Evolutionary conservation across 2,113 vertebrate species (phyloP).

Genomic region (Heptranchias perlo): DNA sequence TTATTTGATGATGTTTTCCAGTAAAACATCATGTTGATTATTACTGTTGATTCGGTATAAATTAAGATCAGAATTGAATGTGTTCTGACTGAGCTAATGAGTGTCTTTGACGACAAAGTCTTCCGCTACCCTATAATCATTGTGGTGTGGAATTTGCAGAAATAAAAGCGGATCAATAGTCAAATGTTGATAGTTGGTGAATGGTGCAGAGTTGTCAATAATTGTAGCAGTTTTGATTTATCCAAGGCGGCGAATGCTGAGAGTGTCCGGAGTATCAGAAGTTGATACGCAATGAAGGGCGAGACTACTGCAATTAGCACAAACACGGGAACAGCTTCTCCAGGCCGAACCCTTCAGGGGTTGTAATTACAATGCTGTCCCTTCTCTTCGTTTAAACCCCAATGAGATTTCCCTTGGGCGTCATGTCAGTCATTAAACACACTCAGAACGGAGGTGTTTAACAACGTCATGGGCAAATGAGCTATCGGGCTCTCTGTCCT

Average conservation of each 20-base stretch:
- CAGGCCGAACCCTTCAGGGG: neutral
- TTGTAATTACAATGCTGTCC: neutral
- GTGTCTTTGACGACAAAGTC: conserved; percentile 47
- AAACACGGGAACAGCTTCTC: neutral
- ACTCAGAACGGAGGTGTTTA: neutral
- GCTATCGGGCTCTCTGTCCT: neutral
- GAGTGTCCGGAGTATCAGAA: neutral
- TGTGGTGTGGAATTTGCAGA: conserved; percentile 72
- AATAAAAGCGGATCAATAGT: conserved; percentile 76
- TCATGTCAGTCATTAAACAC: neutral
- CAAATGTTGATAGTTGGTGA: conserved; percentile 84
- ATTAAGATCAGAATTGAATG: neutral
- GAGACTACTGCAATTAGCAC: neutral
- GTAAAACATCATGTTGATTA: neutral
- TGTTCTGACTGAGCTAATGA: conserved; percentile 48
- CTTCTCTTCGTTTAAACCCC: neutral
- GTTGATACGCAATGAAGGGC: neutral
- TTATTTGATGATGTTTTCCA: neutral
- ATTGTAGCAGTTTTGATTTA: conserved; percentile 74
- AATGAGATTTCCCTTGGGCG: neutral
- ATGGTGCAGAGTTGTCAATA: conserved; percentile 76
- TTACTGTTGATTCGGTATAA: neutral
- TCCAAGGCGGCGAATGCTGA: neutral
- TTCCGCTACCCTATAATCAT: conserved; percentile 59
- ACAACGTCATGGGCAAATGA: too few species aligned